Conservation (phyloP, 1,140 invertebrate species). For the Zaprionus lachaisei region DNA sequence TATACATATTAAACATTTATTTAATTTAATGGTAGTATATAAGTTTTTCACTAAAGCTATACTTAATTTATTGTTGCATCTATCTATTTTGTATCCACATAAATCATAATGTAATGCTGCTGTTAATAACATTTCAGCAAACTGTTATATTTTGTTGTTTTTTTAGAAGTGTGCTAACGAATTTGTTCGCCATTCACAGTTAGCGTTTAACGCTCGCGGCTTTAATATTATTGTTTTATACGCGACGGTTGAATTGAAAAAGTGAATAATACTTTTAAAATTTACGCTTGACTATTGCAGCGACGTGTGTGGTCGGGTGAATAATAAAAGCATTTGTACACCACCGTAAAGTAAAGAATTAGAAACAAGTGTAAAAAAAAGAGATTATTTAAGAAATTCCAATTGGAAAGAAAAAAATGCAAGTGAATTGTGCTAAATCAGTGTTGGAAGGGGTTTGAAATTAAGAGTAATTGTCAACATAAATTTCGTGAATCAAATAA, state of each 20-base stretch:
- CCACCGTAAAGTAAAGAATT: conserved; percentile 3
- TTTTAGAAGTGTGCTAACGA: conserved; percentile 23
- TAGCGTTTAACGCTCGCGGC: conserved; percentile 35
- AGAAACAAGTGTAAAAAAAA: conserved; percentile 12
- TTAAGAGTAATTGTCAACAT: conserved; percentile 15
- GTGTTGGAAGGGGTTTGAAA: conserved; percentile 28
- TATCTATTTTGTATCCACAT: neutral
- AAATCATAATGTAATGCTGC: neutral
- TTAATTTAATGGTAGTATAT: no score
- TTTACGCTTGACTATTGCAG: conserved; percentile 1
- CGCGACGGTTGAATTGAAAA: conserved; percentile 18
- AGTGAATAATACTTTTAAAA: neutral
- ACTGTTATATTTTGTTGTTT: conserved; percentile 32
- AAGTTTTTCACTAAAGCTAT: no score
- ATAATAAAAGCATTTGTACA: conserved; percentile 12
- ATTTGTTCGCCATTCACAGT: conserved; percentile 35
- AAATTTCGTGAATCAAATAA: conserved; percentile 46
- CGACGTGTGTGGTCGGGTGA: conserved; percentile 1
- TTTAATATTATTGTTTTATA: conserved; percentile 19
- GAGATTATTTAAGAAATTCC: conserved; percentile 7
- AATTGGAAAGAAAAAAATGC: conserved; percentile 15
- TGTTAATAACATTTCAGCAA: conserved; percentile 29
- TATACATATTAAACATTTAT: neutral
- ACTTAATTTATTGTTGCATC: neutral
- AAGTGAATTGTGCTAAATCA: conserved; percentile 26